phyloP scores from a whole-genome alignment of 1,140 invertebrate genomes.

The Lasioglossum albipes region DNA sequence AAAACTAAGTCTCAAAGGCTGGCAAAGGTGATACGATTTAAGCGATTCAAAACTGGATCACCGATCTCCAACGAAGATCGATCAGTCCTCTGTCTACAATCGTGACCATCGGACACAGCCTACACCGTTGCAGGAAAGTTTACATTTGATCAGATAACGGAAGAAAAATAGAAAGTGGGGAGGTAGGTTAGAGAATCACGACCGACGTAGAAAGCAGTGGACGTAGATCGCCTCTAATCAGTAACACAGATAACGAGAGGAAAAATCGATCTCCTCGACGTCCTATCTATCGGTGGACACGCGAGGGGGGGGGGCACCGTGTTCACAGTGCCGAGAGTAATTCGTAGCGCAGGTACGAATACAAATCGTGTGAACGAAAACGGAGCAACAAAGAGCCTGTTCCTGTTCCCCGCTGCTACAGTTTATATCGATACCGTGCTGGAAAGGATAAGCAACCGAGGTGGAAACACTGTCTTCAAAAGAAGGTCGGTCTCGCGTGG shows the following conservation, averaged over 20 bases:
- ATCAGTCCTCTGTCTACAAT: neutral
- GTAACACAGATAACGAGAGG: slow-evolving; percentile 1
- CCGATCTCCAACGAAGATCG: neutral
- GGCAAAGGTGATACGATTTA: too few relatives aligned
- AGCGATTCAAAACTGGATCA: neutral
- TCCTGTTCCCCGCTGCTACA: slow-evolving; percentile 6
- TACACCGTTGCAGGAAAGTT: neutral
- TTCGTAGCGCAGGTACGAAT: slow-evolving; percentile 41
- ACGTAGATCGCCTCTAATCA: neutral
- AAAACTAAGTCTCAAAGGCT: too few relatives aligned
- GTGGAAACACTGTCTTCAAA: slow-evolving; percentile 27
- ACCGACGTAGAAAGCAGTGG: neutral
- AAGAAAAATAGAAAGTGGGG: neutral
- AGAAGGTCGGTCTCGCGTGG: slow-evolving; percentile 29
- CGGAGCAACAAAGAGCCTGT: slow-evolving; percentile 16
- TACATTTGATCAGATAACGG: neutral
- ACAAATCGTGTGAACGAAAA: slow-evolving; percentile 62
- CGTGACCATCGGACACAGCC: neutral
- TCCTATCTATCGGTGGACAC: neutral
- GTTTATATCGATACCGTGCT: slow-evolving; percentile 14
- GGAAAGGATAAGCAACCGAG: slow-evolving; percentile 17
- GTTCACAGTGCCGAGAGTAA: slow-evolving; percentile 4
- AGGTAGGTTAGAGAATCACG: neutral
- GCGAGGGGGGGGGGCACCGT: neutral
- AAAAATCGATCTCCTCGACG: neutral